phyloP scores from a whole-genome alignment of 2,797 vertebrate species.

The Vespertilio murinus region DNA sequence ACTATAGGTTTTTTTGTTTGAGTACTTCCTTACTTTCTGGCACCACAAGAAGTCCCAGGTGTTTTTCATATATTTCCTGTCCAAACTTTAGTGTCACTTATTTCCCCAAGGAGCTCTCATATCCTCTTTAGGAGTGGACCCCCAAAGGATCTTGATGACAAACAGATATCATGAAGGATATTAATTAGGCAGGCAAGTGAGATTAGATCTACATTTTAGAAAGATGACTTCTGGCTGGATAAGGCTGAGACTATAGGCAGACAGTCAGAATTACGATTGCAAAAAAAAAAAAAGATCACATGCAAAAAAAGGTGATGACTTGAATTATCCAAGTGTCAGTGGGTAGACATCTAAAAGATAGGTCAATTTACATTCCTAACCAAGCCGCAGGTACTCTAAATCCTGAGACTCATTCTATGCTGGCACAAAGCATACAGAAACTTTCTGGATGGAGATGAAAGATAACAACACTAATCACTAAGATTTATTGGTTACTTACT shows the following conservation, averaged over 20 bases:
- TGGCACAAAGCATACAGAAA: background rate
- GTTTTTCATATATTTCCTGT: background rate
- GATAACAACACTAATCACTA: background rate
- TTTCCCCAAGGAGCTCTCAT: background rate
- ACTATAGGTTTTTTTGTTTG: background rate
- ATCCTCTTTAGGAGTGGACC: slow-evolving; percentile 1
- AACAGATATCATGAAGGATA: slow-evolving; percentile 13
- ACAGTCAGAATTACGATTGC: background rate
- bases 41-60: background rate
- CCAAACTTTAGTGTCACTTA: background rate
- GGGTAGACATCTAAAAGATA: background rate
- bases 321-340: background rate
- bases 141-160: background rate
- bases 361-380: background rate
- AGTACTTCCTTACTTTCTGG: background rate
- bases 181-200: background rate
- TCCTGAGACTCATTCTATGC: background rate
- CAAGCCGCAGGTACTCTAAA: background rate
- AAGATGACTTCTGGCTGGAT: background rate
- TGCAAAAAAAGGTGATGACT: background rate
- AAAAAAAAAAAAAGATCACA: background rate
- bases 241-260: background rate
- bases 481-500: background rate
- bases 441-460: background rate
- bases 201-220: slow-evolving; percentile 5